These are phyloP conservation scores for Aplysina aerophoba DNA, from an alignment of 37 sponge, comb jelly and placozoan genomes.

Conservation along the genomic window DNA sequence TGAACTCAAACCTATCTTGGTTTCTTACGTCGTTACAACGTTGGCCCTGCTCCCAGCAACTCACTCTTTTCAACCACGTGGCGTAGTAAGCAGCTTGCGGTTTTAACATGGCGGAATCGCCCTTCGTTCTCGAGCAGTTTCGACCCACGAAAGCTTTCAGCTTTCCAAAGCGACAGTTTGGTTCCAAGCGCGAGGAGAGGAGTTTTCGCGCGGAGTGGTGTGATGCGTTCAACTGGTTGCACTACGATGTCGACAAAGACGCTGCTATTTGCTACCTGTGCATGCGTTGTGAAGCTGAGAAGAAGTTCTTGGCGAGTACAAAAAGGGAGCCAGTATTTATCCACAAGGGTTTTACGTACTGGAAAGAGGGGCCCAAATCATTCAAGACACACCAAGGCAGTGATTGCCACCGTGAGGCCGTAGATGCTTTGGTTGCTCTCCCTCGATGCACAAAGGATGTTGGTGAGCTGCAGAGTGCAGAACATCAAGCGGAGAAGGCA, in stretches of 20 bases:
- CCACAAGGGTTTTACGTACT: conserved; percentile 73
- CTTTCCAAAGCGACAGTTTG: conserved; percentile 54
- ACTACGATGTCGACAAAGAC: conserved; percentile 39
- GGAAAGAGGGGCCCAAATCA: conserved; percentile 77
- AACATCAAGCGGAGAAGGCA: conserved; percentile 40
- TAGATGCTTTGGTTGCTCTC: conserved; percentile 39
- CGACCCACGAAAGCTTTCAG: conserved; percentile 34
- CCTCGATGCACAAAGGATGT: conserved; percentile 43
- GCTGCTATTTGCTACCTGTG: conserved; percentile 54
- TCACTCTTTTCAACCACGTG: too few species aligned
- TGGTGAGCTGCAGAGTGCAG: conserved; percentile 46
- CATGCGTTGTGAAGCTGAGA: conserved; percentile 38
- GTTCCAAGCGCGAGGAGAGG: conserved; percentile 34
- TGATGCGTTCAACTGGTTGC: conserved; percentile 55
- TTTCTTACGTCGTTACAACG: too few species aligned
- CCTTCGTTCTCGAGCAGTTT: too few species aligned
- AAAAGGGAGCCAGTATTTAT: conserved; percentile 72
- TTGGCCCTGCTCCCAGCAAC: too few species aligned
- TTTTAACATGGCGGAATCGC: background rate
- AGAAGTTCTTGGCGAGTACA: conserved; percentile 49
- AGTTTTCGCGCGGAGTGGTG: conserved; percentile 59
- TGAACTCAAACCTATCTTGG: background rate
- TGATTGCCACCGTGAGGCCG: conserved; percentile 76
- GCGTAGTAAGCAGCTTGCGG: too few species aligned
- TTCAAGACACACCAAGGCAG: conserved; percentile 75